Evolutionary conservation across 2,888 invertebrate genomes (phyloP), one percentile per base, ranked within the genome.

Genomic region (Tipula confusa): DNA sequence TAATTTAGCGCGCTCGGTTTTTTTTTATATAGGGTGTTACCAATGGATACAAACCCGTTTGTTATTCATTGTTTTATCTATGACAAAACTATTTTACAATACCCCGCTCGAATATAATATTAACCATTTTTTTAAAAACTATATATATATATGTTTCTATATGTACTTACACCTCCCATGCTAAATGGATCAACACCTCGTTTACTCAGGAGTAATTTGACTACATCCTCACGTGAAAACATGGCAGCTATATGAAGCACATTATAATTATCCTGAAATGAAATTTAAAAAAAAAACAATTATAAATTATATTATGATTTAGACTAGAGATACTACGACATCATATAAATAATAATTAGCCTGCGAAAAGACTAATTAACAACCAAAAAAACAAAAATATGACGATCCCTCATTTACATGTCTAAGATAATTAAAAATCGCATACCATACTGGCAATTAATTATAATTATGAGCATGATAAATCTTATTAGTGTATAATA

Each of bases 211-310:
- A 99, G 91, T 83, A 97, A 91, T 88, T 97, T 96, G 87, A 99
- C 95, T 88, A 98, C 96, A 89, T 99, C 98, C 89, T 98, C 98
- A 86, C 97, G 92, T 83, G 97, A 96, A 90, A 96, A 95, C 94
- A 97, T 96, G 29, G 98, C 96, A 13, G 98, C 96, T 89, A 98
- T 95, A 90, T 99, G 98, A 83, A 98, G 93, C 36, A 95, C 97
- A 90, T 97, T 98, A 91, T 96, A 95, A 89, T 97, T 97, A 90
- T 99, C 99, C 98, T 99, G 92, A 64, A 64, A 64, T 24, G 6
- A 64, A 64, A 64, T 1, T 15, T 15, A 43, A 64, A 24, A 9
- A 64, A 64, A 64, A 64, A 7, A 64, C 18, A 15, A 15, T 24
- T 24, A 64, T 64, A 64, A 64, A 64, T 64, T 64, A 64, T 64